Base-by-base conservation (phyloP, 2,888 invertebrate species). In the Dolichopus griseipennis region DNA sequence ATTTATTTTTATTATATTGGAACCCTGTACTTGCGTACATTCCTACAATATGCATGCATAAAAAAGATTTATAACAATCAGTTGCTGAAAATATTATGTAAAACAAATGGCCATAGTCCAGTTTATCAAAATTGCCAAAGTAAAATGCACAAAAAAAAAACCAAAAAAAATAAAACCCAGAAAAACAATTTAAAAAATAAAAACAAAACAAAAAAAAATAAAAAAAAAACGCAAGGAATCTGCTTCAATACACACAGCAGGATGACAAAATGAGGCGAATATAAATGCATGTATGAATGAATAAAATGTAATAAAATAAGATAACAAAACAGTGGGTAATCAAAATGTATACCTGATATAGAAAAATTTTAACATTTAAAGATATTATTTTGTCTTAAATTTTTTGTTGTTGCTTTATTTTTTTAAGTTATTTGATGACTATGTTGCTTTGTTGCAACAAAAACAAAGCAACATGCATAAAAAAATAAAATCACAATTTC, bases 61-160 rank as follows among this genome's bases (percentile, higher is more conserved):
- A 41, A 41, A 41, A 41, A 41, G 41, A 41, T 41, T 12, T 52
- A 52, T 52, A 15, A 52, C n/a, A 2, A 52, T 52, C 52, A n/a
- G 9, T 52, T n/a, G 52, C 2, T 52, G 52, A 52, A 52, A 52
- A 15, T 52, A 52, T 52, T 52, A 52, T 52, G 52, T 52, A 52
- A 52, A 52, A 52, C 52, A 52, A 52, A 52, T 52, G 52, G 18
- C 52, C n/a, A 52, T 52, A 52, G n/a, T 52, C 52, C n/a, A 18
- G 52, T 52, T 6, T 41, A 52, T 18, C 52, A 10, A 8, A n/a
- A 37, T 52, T 52, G 52, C 6, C 5, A n/a, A 52, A n/a, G 18
- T 15, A 52, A 52, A 52, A 52, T 6, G 37, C 9, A 52, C 18
- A 52, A 15, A 52, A 43, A 7, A 43, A 52, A 52, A 52, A 52